Percentiles rank a stretch among this genome's conserved stretches.
Conservation (phyloP, 2,888 invertebrate species). For the Kuschelorhynchus macadamiae region DNA sequence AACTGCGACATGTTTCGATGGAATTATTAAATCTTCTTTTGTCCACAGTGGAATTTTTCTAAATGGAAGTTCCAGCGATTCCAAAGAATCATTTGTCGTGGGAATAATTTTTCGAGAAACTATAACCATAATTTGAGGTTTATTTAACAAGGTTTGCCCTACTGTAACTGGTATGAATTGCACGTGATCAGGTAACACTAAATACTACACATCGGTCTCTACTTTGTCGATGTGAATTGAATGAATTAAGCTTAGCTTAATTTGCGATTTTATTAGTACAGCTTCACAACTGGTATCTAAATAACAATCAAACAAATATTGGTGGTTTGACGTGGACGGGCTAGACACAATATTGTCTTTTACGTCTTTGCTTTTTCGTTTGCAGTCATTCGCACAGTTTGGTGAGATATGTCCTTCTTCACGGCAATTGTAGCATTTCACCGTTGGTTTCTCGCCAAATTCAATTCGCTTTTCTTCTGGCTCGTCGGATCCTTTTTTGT, state of each 20-base stretch:
- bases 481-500: too few relatives aligned
- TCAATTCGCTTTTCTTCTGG: too few relatives aligned
- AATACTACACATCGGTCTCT: too few relatives aligned
- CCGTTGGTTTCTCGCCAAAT: not conserved
- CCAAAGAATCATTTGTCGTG: not conserved
- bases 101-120: constrained; percentile 6
- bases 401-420: not conserved
- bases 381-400: not conserved
- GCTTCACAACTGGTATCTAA: constrained; percentile 34
- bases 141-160: constrained; percentile 11
- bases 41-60: constrained; percentile 21
- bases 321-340: too few relatives aligned
- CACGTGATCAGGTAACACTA: too few relatives aligned
- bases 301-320: constrained; percentile 40
- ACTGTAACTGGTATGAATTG: not conserved
- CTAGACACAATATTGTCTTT: too few relatives aligned
- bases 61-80: not conserved
- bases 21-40: not conserved
- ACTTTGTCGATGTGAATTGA: too few relatives aligned
- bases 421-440: constrained; percentile 1
- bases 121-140: constrained; percentile 7
- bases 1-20: not conserved
- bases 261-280: not conserved
- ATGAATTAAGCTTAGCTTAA: not conserved
- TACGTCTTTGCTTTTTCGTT: too few relatives aligned